Conservation (phyloP, 2,113 vertebrate genomes). For the Prochilodus magdalenae region DNA sequence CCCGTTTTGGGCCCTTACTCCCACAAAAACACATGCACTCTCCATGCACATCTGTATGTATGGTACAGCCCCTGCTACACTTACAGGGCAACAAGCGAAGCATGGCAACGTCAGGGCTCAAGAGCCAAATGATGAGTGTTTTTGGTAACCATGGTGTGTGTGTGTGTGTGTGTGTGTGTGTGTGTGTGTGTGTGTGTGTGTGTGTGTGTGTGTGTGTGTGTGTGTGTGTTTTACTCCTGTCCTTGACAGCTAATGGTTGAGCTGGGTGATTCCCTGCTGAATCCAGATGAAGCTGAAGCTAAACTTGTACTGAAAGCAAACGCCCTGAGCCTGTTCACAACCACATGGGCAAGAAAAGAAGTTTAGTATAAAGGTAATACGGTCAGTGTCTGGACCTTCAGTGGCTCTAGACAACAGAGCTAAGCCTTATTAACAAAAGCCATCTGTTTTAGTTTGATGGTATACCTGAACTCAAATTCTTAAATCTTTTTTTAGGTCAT, state of each 20-base stretch:
- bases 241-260: slow-evolving; percentile 2
- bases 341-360: neutral
- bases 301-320: neutral
- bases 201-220: slow-evolving; percentile 34
- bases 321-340: neutral
- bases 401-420: neutral
- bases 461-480: neutral
- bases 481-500: neutral
- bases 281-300: neutral
- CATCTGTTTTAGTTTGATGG: neutral
- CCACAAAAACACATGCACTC: neutral
- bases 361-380: neutral
- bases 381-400: neutral
- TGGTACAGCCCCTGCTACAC: slow-evolving; percentile 9
- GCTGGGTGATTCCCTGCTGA: slow-evolving; percentile 16
- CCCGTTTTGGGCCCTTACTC: no score
- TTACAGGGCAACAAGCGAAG: slow-evolving; percentile 40
- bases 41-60: neutral
- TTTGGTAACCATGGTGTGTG: slow-evolving; percentile 13
- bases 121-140: slow-evolving; percentile 17
- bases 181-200: no score
- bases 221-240: slow-evolving; percentile 12
- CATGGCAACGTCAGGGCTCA: slow-evolving; percentile 3
- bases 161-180: neutral
- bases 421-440: neutral